Base-by-base conservation (phyloP, 2,113 vertebrate genomes). In the Polyodon spathula region DNA sequence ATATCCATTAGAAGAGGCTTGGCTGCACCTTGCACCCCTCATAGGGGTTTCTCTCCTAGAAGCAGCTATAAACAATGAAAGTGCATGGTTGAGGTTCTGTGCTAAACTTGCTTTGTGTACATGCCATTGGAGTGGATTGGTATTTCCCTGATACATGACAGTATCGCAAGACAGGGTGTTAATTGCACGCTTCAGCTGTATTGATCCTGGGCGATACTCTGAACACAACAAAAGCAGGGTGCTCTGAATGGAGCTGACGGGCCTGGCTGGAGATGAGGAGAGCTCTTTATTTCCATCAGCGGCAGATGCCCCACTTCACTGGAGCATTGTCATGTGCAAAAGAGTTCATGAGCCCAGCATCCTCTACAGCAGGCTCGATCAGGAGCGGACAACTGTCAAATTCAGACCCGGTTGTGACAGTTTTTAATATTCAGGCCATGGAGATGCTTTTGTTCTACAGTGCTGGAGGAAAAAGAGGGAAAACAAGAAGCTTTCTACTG, bases 231-330 rank as follows among this genome's bases (percentile, higher is more conserved):
- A 61, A 76, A 67, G 66, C 60, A 60, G 62, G 60, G 46, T 3
- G 43, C 14, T 27, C 58, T 58, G 27, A 65, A 64, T 65, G 63
- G 61, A 52, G 68, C 61, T 67, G 73, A 61, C 68, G 67, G 70
- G 41, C 67, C 58, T 16, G 52, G 65, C 66, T 73, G 63, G 66
- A 73, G 68, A 46, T 66, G 68, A 64, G 61, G 67, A 76, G 65
- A 64, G 64, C 67, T 68, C 74, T 79, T 78, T 60, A 73, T 69
- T 71, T 78, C 75, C 63, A 63, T 86, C 79, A 70, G 71, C 65
- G 73, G 79, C 86, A 88, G 87, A 89, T 83, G 79, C 83, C 82
- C 85, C 81, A 76, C 71, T 86, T 78, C 77, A 75, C 70, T 63
- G 67, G 73, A 73, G 74, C 76, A 78, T 81, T 87, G 82, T 86